Percentiles rank a stretch among this genome's conserved stretches.
Conservation (phyloP, 2,797 vertebrate species). For the Protonibea diacanthus region DNA sequence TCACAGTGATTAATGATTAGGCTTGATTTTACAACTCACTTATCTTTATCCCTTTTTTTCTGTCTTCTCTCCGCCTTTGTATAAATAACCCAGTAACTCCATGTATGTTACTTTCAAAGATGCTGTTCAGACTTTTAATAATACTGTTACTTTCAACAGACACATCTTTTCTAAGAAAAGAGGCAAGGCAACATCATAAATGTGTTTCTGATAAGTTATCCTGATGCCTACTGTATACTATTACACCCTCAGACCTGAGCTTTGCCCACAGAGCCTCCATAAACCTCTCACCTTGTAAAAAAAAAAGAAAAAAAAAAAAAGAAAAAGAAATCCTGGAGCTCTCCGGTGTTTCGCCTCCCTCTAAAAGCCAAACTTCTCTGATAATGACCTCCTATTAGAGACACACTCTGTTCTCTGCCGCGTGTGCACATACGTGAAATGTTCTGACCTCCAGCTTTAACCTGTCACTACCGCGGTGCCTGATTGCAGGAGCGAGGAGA, state of each 20-base stretch:
- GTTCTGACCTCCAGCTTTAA: slow-evolving; percentile 81
- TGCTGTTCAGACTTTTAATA: slow-evolving; percentile 21
- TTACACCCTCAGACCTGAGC: slow-evolving; percentile 61
- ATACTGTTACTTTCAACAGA: slow-evolving; percentile 18
- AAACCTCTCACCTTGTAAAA: slow-evolving; percentile 72
- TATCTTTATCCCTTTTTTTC: slow-evolving; percentile 5
- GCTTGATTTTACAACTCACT: slow-evolving; percentile 6
- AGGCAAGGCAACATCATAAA: slow-evolving; percentile 5
- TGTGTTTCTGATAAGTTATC: slow-evolving; percentile 66
- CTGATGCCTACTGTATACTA: slow-evolving; percentile 60
- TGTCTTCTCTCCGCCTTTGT: not conserved
- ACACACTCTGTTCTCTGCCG: slow-evolving; percentile 40
- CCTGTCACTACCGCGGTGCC: slow-evolving; percentile 80
- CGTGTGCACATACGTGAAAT: slow-evolving; percentile 41
- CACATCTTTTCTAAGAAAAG: not conserved
- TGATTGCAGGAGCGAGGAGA: slow-evolving; percentile 74
- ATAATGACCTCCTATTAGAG: slow-evolving; percentile 80
- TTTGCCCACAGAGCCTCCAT: slow-evolving; percentile 53
- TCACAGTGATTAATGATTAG: slow-evolving; percentile 12
- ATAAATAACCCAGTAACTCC: slow-evolving; percentile 23
- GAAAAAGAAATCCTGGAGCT: slow-evolving; percentile 34
- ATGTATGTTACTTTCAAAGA: slow-evolving; percentile 10
- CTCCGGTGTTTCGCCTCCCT: slow-evolving; percentile 41
- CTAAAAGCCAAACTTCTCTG: slow-evolving; percentile 61
- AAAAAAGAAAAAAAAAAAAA: slow-evolving; percentile 24